A percentile compares a stretch with the other conserved stretches of the same genome.
phyloP scores from a whole-genome alignment of 1,140 invertebrate genomes.

The Colletes gigas region DNA sequence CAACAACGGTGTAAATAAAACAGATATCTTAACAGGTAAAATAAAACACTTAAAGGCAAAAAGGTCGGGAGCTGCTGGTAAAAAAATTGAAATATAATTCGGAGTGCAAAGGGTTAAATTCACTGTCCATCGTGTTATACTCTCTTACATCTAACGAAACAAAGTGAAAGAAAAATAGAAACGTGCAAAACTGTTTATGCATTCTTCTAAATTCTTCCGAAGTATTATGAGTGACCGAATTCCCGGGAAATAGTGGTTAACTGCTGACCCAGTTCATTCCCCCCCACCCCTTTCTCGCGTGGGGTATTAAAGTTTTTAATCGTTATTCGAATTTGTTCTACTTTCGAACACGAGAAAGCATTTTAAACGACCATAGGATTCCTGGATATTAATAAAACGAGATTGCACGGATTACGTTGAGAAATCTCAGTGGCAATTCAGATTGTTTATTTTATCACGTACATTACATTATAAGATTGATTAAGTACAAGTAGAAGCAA shows the following conservation, averaged over 20 bases:
- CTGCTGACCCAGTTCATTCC: conserved; percentile 21
- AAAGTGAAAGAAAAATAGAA: not conserved
- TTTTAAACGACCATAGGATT: not conserved
- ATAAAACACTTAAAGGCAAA: no score
- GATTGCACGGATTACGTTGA: not conserved
- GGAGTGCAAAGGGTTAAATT: no score
- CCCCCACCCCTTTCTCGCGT: not conserved
- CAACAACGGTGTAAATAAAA: no score
- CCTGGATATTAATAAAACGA: not conserved
- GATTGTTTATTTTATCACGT: conserved; percentile 22
- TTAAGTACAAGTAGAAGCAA: no score
- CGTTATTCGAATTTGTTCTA: conserved; percentile 40
- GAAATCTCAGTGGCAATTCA: not conserved
- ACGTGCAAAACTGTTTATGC: not conserved
- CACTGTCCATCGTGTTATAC: not conserved
- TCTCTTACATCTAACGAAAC: no score
- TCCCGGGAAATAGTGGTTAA: conserved; percentile 36
- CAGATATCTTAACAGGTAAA: no score
- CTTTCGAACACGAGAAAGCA: conserved; percentile 15
- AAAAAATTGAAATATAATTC: no score
- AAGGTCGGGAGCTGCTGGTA: no score
- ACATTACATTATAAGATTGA: conserved; percentile 26
- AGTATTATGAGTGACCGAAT: conserved; percentile 28
- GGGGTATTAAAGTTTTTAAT: conserved; percentile 33
- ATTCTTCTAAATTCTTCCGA: not conserved